Evolutionary conservation across 2,797 vertebrate species (phyloP).

Genomic region (Bradypus variegatus): DNA sequence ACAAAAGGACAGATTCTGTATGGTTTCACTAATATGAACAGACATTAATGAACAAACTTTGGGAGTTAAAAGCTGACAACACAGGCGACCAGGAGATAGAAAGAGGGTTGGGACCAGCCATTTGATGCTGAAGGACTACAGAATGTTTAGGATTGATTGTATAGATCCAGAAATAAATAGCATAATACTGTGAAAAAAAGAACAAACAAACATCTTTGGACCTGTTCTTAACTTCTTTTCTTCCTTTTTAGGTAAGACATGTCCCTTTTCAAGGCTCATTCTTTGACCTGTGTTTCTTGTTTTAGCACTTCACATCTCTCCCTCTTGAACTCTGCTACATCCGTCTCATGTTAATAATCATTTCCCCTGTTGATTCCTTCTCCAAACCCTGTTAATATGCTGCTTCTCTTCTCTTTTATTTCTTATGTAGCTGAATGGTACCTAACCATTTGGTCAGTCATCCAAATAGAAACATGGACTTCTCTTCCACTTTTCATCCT

Average conservation of each 20-base stretch:
- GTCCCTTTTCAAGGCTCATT: background rate
- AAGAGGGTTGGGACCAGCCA: too few relatives aligned
- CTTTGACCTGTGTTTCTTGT: background rate
- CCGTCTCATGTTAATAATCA: background rate
- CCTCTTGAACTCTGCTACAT: background rate
- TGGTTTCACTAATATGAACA: too few relatives aligned
- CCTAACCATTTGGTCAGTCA: background rate
- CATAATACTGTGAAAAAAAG: too few relatives aligned
- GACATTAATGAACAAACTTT: too few relatives aligned
- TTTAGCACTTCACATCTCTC: background rate
- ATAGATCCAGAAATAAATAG: too few relatives aligned
- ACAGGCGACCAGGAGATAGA: too few relatives aligned
- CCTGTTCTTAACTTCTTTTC: background rate
- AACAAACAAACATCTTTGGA: background rate
- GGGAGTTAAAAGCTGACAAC: too few relatives aligned
- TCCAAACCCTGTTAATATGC: background rate
- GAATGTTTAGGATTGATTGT: too few relatives aligned
- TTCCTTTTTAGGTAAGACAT: background rate
- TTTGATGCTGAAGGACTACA: too few relatives aligned
- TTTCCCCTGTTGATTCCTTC: background rate
- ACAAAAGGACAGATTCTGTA: too few relatives aligned
- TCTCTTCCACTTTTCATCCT: background rate
- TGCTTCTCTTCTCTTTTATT: slow-evolving; percentile 6
- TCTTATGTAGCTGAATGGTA: background rate
- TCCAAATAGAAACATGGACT: background rate